These are phyloP conservation scores for Notiomystis cincta DNA, from an alignment of 2,113 vertebrate species.

Conservation along the genomic window DNA sequence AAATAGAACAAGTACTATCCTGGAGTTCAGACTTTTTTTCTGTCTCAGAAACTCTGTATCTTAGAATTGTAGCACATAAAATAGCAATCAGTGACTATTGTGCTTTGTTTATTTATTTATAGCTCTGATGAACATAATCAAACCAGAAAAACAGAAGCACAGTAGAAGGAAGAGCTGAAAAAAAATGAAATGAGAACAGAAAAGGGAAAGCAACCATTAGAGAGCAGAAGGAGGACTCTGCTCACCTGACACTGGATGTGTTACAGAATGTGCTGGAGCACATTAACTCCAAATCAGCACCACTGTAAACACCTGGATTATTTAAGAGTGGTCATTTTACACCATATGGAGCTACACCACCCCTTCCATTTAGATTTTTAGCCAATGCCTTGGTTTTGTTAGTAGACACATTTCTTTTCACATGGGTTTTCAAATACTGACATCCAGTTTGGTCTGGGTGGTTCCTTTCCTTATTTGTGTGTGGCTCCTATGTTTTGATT, in stretches of 20 bases:
- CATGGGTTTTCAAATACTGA: background rate
- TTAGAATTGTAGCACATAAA: background rate
- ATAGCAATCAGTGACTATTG: slow-evolving; percentile 30
- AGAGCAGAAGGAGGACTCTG: background rate
- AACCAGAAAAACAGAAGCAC: background rate
- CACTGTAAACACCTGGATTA: background rate
- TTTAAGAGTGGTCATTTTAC: background rate
- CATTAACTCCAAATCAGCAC: background rate
- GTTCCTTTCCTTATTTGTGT: background rate
- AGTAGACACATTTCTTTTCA: background rate
- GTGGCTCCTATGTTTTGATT: background rate
- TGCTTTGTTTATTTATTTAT: slow-evolving; percentile 51
- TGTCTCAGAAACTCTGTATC: background rate
- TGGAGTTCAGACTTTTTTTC: background rate
- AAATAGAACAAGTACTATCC: background rate
- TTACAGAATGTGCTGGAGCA: background rate
- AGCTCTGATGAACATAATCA: background rate
- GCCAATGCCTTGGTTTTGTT: background rate
- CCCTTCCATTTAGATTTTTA: background rate
- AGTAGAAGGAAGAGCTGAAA: background rate
- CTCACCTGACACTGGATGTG: background rate
- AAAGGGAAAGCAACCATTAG: background rate
- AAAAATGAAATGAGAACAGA: background rate
- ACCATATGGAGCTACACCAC: background rate
- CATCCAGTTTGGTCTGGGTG: background rate